Conservation (phyloP, 2,113 vertebrate genomes). For the Ceyx margarethae region DNA sequence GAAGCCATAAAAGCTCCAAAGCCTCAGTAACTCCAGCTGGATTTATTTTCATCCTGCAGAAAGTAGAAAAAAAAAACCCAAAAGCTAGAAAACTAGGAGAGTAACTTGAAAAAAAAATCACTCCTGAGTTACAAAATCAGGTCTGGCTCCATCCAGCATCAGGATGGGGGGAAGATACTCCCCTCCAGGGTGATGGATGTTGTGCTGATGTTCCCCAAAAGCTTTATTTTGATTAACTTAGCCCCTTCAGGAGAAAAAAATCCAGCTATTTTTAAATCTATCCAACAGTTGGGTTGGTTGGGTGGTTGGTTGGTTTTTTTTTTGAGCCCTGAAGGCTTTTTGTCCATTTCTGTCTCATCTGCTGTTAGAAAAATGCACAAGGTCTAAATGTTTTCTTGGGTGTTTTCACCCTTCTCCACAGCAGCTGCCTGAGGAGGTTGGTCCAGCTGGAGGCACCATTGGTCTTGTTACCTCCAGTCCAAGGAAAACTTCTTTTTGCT, state of each 20-base stretch:
- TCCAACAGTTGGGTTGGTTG: neutral
- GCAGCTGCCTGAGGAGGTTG: neutral
- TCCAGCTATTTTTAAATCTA: neutral
- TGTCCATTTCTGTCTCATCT: conserved; percentile 18
- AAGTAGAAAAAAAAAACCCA: no score
- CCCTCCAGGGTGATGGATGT: neutral
- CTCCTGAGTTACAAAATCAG: fast-evolving
- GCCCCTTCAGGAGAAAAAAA: neutral
- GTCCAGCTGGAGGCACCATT: neutral
- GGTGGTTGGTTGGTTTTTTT: neutral
- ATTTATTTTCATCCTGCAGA: neutral
- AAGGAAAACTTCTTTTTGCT: neutral
- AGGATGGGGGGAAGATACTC: neutral
- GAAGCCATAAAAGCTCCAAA: neutral
- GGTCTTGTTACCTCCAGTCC: neutral
- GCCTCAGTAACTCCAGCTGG: neutral
- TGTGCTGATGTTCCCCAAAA: neutral
- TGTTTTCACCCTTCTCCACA: neutral
- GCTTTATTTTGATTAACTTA: neutral
- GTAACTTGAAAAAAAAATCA: fast-evolving
- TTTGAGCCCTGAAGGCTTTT: neutral
- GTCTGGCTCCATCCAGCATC: neutral
- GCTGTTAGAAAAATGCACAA: neutral
- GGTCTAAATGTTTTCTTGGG: fast-evolving
- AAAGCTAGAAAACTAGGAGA: neutral